Conservation (phyloP, 2,888 invertebrate genomes). For the Eilema caniola region DNA sequence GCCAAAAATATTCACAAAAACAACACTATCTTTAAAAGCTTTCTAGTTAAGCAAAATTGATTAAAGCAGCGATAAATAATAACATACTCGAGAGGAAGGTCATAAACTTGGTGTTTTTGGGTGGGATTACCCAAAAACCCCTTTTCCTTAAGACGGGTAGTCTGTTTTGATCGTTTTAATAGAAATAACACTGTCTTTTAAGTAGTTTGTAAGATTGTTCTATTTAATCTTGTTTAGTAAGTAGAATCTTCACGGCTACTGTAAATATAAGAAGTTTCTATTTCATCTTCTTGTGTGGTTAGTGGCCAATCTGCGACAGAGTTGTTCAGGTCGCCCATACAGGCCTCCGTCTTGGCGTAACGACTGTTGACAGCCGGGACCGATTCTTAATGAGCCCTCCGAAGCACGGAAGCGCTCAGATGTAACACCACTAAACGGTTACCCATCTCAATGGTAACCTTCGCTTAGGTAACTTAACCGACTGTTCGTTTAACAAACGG, state of each 20-base stretch:
- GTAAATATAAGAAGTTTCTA: no score
- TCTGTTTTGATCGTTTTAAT: constrained; percentile 11
- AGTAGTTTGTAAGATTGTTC: not conserved
- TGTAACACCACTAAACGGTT: no score
- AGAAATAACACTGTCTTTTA: constrained; percentile 11
- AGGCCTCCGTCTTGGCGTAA: no score
- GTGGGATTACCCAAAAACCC: not conserved
- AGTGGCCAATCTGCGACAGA: no score
- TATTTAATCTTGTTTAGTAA: not conserved
- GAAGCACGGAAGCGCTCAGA: no score
- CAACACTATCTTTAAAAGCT: not conserved
- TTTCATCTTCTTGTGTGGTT: no score
- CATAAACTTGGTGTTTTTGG: not conserved
- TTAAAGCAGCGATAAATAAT: not conserved
- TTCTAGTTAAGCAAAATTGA: not conserved
- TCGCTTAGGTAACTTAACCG: no score
- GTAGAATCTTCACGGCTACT: not conserved
- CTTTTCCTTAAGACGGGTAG: not conserved
- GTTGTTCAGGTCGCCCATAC: no score
- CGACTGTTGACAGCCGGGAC: no score
- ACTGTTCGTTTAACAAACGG: no score
- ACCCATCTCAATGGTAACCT: no score
- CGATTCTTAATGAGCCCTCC: no score
- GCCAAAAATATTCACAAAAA: not conserved
- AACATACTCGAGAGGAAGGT: not conserved